Base-by-base conservation (phyloP, 2,113 vertebrate genomes). In the Syngnathus floridae region DNA sequence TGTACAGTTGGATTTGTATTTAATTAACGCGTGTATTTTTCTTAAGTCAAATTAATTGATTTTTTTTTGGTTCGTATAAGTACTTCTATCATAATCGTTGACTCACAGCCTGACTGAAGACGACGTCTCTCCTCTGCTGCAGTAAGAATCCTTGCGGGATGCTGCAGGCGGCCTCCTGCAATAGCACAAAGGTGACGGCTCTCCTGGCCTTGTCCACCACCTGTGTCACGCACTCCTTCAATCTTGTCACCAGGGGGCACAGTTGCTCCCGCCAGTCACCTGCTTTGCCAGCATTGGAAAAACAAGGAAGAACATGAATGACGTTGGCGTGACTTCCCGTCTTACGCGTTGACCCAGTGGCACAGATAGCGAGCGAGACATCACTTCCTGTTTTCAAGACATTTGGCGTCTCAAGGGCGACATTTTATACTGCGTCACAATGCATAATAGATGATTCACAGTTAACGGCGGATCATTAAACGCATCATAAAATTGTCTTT, bases 101-200 rank as follows among this genome's bases (percentile, higher is more conserved):
- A 69, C 74, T 64, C 37, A 64, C 96, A 68, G 95, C 97, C 91
- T 98, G 95, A 81, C 95, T 98, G 81, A 99, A 98, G 85, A 99
- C 95, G 1, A 95, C 81, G 31, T 99, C 97, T 79, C 95, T 92
- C 69, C 97, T 91, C 48, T 96, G 91, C 0, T 94, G 95, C 64
- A 99, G 91, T 84, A 92, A 83, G 79, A 96, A 85, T 49, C 93
- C 94, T 66, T 97, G 95, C 7, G 95, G 93, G 70, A 96, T 84
- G 72, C 93, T 94, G 83, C 93, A 96, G 0, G 92, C 94, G 0
- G 95, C 92, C 46, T 99, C 97, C 86, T 99, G 97, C 36, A 99
- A 93, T 48, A 99, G 91, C 67, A 99, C 93, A 64, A 99, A 99
- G 0, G 92, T 94, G 94, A 99, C 93, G 2, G 94, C 96, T 70